These are phyloP conservation scores for Eupelmus urozonus DNA, from an alignment of 2,888 invertebrate genomes.

Conservation along the genomic window DNA sequence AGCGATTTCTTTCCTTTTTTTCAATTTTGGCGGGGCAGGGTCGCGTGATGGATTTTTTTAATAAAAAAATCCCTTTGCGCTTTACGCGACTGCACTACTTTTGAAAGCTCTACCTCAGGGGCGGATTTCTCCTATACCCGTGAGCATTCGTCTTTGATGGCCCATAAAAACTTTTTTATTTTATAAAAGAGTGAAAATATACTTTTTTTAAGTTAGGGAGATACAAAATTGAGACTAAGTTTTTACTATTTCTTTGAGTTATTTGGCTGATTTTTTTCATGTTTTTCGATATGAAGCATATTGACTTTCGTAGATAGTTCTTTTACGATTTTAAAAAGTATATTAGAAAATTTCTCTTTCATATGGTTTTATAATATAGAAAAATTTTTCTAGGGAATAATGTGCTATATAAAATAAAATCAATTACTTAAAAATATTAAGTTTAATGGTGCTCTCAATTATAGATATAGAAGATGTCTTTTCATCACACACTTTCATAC, in stretches of 20 bases:
- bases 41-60: conserved; percentile 4
- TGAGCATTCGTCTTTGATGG: conserved; percentile 21
- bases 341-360: too few relatives aligned
- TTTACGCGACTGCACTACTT: conserved; percentile 10
- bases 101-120: conserved; percentile 7
- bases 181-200: conserved; percentile 31
- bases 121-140: not conserved
- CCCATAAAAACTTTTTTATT: conserved; percentile 30
- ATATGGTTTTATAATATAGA: not conserved
- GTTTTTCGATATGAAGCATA: too few relatives aligned
- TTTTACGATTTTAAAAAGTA: too few relatives aligned
- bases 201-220: conserved; percentile 3
- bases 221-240: not conserved
- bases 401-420: too few relatives aligned
- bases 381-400: too few relatives aligned
- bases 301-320: too few relatives aligned
- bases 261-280: too few relatives aligned
- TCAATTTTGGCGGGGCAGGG: not conserved
- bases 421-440: too few relatives aligned
- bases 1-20: not conserved
- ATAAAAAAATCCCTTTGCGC: conserved; percentile 13
- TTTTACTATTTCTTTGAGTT: not conserved
- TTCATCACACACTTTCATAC: too few relatives aligned
- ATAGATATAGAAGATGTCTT: too few relatives aligned
- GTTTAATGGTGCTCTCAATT: too few relatives aligned